Evolutionary conservation across 2,113 vertebrate species (phyloP).

Genomic region (crab-eating macaque (Macaca fascicularis)): T2T-MFA8v1.1 NC_088391.1:12551501-12552000

Average conservation of each 20-base stretch:
- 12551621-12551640: neutral
- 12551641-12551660: conserved; percentile 8
- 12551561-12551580: neutral
- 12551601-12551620: neutral
- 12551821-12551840: neutral
- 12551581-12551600: neutral
- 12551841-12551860: neutral
- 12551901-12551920: neutral
- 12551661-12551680: neutral
- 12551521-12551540: neutral
- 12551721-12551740: neutral
- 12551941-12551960: no score
- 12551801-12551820: neutral
- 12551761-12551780: neutral
- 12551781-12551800: neutral
- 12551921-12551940: neutral
- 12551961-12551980: neutral
- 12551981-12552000: rapidly evolving
- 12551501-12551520: neutral
- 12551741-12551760: neutral
- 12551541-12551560: neutral
- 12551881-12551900: neutral
- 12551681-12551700: neutral
- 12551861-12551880: neutral
- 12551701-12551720: neutral